phyloP scores from a whole-genome alignment of 2,797 vertebrate species.

The Gymnothorax reevesii region DNA sequence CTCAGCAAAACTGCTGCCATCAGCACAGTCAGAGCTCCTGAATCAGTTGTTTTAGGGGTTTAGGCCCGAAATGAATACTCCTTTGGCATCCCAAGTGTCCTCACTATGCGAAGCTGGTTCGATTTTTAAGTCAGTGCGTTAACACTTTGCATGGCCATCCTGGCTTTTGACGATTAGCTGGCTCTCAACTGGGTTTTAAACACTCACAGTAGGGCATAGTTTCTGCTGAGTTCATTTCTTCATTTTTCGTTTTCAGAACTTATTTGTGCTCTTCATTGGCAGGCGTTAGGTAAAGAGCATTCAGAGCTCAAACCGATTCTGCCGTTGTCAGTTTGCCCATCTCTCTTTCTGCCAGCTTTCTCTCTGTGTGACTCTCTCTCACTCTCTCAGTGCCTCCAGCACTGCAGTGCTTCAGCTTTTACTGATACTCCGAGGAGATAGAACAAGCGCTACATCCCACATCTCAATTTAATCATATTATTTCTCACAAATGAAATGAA shows the following conservation, averaged over 20 bases:
- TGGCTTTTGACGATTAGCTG: not conserved
- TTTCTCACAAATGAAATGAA: slow-evolving; percentile 24
- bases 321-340: slow-evolving; percentile 20
- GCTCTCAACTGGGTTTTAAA: too few species aligned
- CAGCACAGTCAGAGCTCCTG: not conserved
- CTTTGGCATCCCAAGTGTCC: not conserved
- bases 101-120: not conserved
- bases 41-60: not conserved
- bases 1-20: not conserved
- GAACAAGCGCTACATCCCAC: slow-evolving; percentile 38
- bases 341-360: not conserved
- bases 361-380: not conserved
- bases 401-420: slow-evolving; percentile 16
- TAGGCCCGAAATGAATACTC: not conserved
- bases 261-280: not conserved
- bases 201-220: too few species aligned
- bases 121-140: not conserved
- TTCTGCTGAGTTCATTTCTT: not conserved
- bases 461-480: slow-evolving; percentile 30
- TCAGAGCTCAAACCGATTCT: slow-evolving; percentile 30
- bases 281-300: not conserved
- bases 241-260: not conserved
- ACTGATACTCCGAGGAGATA: slow-evolving; percentile 49
- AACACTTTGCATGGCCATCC: not conserved
- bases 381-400: too few species aligned